A percentile compares a stretch with the other conserved stretches of the same genome.
Conservation (phyloP, 2,113 vertebrate genomes). For the Salminus brasiliensis region DNA sequence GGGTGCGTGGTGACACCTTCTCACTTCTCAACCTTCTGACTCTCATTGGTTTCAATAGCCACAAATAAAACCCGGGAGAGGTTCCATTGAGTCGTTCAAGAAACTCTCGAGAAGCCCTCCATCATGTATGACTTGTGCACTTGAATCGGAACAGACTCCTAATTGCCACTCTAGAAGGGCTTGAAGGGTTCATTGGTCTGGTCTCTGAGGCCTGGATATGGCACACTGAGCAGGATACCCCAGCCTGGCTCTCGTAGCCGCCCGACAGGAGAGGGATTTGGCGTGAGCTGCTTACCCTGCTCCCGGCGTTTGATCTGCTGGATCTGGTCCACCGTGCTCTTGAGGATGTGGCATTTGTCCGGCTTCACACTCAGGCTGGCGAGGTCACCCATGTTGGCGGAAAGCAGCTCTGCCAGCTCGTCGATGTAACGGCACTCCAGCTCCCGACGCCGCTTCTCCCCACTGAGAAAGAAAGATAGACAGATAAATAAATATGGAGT, state of each 20-base stretch:
- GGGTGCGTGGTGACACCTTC: background rate
- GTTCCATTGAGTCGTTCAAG: background rate
- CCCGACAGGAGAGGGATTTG: background rate
- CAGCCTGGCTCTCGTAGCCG: background rate
- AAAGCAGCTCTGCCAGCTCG: conserved; percentile 92
- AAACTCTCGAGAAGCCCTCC: background rate
- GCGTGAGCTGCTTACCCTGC: conserved; percentile 78
- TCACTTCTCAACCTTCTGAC: background rate
- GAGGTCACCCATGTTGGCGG: conserved; percentile 92
- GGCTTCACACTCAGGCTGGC: conserved; percentile 90
- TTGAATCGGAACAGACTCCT: background rate
- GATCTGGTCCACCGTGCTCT: conserved; percentile 93
- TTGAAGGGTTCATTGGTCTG: background rate
- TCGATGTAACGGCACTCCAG: conserved; percentile 94
- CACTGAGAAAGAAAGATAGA: conserved; percentile 68
- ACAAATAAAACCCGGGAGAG: background rate
- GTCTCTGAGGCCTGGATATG: background rate
- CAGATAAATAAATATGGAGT: background rate
- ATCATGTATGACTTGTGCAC: background rate
- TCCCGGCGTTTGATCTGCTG: conserved; percentile 93
- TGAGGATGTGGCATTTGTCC: conserved; percentile 95
- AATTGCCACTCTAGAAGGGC: background rate
- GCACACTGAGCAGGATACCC: background rate
- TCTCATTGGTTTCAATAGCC: background rate
- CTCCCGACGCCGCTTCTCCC: conserved; percentile 91